Percentiles rank a stretch among this genome's conserved stretches.
These are phyloP conservation scores for Oncopodura yosiiana DNA, from an alignment of 1,140 invertebrate genomes.

Conservation along the genomic window DNA sequence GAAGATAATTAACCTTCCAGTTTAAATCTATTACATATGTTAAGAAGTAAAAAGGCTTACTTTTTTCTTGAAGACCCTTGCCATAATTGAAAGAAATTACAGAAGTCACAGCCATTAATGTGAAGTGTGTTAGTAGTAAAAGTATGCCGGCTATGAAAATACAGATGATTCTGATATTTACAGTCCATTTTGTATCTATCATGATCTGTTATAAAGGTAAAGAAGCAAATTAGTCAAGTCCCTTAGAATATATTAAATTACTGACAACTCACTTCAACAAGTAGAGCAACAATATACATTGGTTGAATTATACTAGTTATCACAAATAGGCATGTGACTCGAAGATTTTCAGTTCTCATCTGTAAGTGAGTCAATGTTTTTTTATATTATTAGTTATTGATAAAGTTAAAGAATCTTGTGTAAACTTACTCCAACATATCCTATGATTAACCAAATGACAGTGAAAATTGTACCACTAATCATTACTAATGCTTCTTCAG, in stretches of 20 bases:
- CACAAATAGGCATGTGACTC: conserved; percentile 23
- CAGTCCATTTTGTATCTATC: background rate
- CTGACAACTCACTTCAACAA: conserved; percentile 20
- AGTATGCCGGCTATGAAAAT: conserved; percentile 14
- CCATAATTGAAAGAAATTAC: conserved; percentile 21
- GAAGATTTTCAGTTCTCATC: conserved; percentile 29
- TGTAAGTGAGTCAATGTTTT: conserved; percentile 1
- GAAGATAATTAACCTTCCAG: background rate
- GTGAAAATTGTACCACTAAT: conserved; percentile 14
- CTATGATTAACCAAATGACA: conserved; percentile 22
- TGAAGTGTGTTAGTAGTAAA: conserved; percentile 20
- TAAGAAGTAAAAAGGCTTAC: background rate
- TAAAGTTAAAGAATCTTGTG: background rate
- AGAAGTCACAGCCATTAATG: conserved; percentile 16
- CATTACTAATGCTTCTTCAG: conserved; percentile 20
- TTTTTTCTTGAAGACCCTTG: conserved; percentile 19
- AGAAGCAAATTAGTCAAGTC: background rate
- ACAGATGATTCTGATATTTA: background rate
- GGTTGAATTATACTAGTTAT: conserved; percentile 27
- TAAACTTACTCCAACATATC: conserved; percentile 24
- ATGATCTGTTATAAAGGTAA: background rate
- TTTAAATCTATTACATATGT: background rate
- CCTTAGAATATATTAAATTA: background rate
- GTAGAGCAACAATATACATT: conserved; percentile 19
- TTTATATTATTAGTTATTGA: background rate